phyloP scores from a whole-genome alignment of 1,140 invertebrate species.

The Aphidius ervi region DNA sequence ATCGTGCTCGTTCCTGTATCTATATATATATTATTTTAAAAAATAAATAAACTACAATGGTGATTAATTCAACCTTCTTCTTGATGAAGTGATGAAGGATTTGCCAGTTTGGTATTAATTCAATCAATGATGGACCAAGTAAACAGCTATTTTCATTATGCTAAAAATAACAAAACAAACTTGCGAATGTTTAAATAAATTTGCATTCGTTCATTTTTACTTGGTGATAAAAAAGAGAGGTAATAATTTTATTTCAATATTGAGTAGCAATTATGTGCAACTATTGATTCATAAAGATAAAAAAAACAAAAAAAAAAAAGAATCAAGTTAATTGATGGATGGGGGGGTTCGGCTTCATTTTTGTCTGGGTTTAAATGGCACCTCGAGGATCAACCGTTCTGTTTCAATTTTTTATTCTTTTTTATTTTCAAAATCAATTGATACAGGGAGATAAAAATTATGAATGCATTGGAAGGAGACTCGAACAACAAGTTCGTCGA shows the following conservation, averaged over 20 bases:
- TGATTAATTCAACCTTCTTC: conserved; percentile 65
- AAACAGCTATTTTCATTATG: conserved; percentile 60
- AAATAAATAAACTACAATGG: conserved; percentile 12
- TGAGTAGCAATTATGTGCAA: too few relatives aligned
- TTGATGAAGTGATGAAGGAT: conserved; percentile 80
- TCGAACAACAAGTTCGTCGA: conserved; percentile 9
- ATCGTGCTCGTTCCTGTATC: neutral
- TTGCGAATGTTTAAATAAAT: neutral
- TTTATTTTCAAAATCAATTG: conserved; percentile 5
- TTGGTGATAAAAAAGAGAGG: neutral
- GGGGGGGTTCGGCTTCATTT: conserved; percentile 17
- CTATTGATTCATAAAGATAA: neutral
- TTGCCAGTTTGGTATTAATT: conserved; percentile 95
- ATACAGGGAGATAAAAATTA: conserved; percentile 10
- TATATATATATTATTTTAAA: neutral
- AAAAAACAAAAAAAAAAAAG: too few relatives aligned
- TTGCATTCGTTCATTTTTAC: conserved; percentile 5
- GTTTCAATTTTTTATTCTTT: conserved; percentile 1
- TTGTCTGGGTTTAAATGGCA: conserved; percentile 18
- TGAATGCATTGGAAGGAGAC: conserved; percentile 9
- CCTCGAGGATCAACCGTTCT: conserved; percentile 22
- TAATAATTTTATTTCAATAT: too few relatives aligned
- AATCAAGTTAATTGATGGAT: too few relatives aligned
- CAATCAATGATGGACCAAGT: conserved; percentile 85
- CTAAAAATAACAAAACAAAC: conserved; percentile 51